Evolutionary conservation across 2,888 invertebrate genomes (phyloP).

Genomic region (Formica aserva): DNA sequence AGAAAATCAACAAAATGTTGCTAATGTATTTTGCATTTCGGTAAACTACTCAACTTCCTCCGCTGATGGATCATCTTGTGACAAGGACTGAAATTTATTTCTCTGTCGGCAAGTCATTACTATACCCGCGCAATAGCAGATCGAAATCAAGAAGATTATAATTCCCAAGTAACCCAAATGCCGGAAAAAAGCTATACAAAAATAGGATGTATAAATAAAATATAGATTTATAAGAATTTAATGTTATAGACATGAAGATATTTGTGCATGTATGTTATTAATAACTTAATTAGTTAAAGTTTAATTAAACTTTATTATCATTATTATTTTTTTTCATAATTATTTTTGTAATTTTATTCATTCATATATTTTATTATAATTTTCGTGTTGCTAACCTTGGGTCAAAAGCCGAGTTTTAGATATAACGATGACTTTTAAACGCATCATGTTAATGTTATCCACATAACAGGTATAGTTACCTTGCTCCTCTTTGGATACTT

Average conservation of each 20-base stretch:
- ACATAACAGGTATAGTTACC: constrained; percentile 91
- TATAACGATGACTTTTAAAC: constrained; percentile 86
- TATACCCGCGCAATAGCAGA: constrained; percentile 88
- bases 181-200: constrained; percentile 86
- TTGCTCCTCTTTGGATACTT: constrained; percentile 88
- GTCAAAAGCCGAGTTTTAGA: constrained; percentile 87
- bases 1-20: neutral
- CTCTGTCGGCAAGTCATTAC: constrained; percentile 87
- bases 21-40: constrained; percentile 6
- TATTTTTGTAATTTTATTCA: constrained; percentile 13
- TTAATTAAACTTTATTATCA: constrained; percentile 25
- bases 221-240: neutral
- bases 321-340: constrained; percentile 1
- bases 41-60: neutral
- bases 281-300: constrained; percentile 6
- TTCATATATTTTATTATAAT: constrained; percentile 2
- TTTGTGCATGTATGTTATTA: neutral
- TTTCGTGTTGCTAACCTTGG: constrained; percentile 83
- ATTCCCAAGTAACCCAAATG: constrained; percentile 88
- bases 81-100: constrained; percentile 82
- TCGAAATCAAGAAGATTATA: constrained; percentile 87
- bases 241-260: neutral
- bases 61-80: neutral
- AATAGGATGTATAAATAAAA: neutral
- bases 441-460: constrained; percentile 88